Percentiles rank a stretch among this genome's conserved stretches.
Evolutionary conservation across 2,797 vertebrate genomes (phyloP).

Genomic region (Tragelaphus eurycerus): DNA sequence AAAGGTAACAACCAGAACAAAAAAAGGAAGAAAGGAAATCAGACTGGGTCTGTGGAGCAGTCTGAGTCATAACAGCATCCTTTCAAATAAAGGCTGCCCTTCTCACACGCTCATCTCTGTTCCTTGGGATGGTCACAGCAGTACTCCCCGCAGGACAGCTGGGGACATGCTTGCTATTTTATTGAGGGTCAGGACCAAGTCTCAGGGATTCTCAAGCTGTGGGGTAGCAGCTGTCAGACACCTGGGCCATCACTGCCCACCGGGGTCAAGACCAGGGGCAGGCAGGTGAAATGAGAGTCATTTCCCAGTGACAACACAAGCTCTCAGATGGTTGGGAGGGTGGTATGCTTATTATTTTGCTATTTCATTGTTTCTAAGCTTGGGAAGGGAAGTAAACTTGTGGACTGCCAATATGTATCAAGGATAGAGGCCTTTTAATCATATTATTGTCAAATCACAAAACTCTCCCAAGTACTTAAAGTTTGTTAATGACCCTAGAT

Average conservation of each 20-base stretch:
- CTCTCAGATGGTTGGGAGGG: not conserved
- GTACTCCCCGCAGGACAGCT: not conserved
- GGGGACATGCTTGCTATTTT: not conserved
- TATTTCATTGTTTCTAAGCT: not conserved
- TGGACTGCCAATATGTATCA: constrained; percentile 56
- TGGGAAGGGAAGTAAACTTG: constrained; percentile 55
- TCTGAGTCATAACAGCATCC: not conserved
- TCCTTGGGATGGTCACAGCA: not conserved
- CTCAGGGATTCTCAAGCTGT: not conserved
- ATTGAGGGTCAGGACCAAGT: not conserved
- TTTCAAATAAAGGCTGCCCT: not conserved
- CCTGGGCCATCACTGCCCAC: not conserved
- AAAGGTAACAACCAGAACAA: constrained; percentile 2
- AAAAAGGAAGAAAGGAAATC: not conserved
- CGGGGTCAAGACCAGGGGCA: not conserved
- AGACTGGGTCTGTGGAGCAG: not conserved
- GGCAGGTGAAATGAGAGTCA: not conserved
- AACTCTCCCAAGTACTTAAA: constrained; percentile 81
- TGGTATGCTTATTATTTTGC: not conserved
- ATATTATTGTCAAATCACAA: constrained; percentile 75
- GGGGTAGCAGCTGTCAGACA: not conserved
- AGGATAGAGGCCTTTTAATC: constrained; percentile 59
- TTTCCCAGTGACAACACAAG: not conserved
- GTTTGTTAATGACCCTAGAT: constrained; percentile 81
- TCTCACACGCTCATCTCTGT: not conserved